These are phyloP conservation scores for Germaria angustata DNA, from an alignment of 2,888 invertebrate species.

Conservation along the genomic window DNA sequence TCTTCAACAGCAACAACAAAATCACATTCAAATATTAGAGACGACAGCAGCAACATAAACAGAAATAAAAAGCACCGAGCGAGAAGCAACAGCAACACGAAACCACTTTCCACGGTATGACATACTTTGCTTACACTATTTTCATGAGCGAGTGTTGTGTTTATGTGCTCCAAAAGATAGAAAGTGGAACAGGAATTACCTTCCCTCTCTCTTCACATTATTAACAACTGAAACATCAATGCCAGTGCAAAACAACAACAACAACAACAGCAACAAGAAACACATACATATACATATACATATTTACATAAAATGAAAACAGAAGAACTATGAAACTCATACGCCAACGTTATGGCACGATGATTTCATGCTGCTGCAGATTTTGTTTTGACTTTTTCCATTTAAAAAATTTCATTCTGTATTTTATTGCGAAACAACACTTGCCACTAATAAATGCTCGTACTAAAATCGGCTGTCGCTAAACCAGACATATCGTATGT, in stretches of 20 bases:
- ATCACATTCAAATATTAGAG: conserved; percentile 16
- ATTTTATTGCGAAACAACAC: conserved; percentile 75
- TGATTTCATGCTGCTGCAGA: conserved; percentile 68
- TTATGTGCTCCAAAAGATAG: conserved; percentile 76
- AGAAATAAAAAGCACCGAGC: conserved; percentile 6
- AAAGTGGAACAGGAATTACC: conserved; percentile 78
- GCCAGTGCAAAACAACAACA: conserved; percentile 52
- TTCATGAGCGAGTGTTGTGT: conserved; percentile 46
- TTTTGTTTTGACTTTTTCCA: conserved; percentile 28
- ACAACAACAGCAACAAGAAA: too few relatives aligned
- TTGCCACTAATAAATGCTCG: conserved; percentile 69
- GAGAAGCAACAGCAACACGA: conserved; percentile 39
- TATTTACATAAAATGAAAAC: conserved; percentile 27
- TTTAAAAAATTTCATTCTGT: conserved; percentile 29
- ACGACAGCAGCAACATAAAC: conserved; percentile 35
- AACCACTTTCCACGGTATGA: conserved; percentile 66
- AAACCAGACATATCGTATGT: conserved; percentile 30
- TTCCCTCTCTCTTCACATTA: conserved; percentile 70
- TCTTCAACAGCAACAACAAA: neutral
- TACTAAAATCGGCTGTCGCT: conserved; percentile 67
- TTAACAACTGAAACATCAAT: conserved; percentile 61
- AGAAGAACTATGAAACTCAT: conserved; percentile 48
- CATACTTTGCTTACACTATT: conserved; percentile 60
- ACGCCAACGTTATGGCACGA: conserved; percentile 65
- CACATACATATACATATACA: neutral